These are phyloP conservation scores for Oncorhynchus kisutch DNA, from an alignment of 2,113 vertebrate species.

Conservation along the genomic window DNA sequence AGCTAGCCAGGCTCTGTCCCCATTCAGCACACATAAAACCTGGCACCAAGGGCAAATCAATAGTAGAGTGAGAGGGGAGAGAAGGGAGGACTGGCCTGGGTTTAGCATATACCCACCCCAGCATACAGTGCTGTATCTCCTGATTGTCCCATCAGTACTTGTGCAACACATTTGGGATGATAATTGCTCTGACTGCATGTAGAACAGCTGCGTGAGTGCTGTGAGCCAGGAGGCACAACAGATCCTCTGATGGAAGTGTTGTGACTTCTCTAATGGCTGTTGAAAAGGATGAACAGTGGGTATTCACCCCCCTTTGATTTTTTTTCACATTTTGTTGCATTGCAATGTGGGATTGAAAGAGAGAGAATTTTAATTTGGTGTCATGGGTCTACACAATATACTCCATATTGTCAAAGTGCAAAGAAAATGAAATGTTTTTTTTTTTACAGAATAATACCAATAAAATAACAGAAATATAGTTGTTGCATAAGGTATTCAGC, in stretches of 20 bases:
- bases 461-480: too few species aligned
- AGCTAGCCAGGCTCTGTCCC: conserved; percentile 12
- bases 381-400: too few species aligned
- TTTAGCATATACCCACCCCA: background rate
- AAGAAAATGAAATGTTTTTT: too few species aligned
- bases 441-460: too few species aligned
- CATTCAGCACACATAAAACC: conserved; percentile 17
- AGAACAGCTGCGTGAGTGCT: background rate
- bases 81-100: background rate
- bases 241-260: conserved; percentile 18
- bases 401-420: too few species aligned
- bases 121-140: background rate
- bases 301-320: too few species aligned
- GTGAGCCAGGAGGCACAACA: background rate
- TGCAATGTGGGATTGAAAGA: too few species aligned
- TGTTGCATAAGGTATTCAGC: too few species aligned
- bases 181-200: conserved; percentile 29
- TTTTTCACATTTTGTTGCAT: too few species aligned
- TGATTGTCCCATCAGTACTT: background rate
- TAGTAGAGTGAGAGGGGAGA: background rate
- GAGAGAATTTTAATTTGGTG: too few species aligned
- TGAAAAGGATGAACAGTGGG: background rate
- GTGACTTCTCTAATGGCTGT: conserved; percentile 24
- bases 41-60: conserved; percentile 19
- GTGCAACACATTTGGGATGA: conserved; percentile 12